Base-by-base conservation (phyloP, 2,113 vertebrate genomes). In the Capreolus pygargus region DNA sequence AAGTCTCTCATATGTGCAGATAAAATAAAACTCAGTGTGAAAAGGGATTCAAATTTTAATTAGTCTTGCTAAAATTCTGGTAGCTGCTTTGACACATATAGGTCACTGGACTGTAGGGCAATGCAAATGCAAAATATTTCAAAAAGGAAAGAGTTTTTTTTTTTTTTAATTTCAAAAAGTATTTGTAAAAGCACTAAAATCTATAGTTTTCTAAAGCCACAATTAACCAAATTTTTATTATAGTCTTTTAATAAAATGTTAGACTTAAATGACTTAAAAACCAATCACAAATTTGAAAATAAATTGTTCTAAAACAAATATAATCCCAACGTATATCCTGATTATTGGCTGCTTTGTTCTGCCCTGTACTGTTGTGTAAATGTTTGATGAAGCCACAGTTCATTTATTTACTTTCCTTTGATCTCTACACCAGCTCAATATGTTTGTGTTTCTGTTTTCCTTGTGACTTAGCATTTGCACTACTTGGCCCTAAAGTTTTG, bases 381-480 rank as follows among this genome's bases (percentile, higher is more conserved):
- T 98, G 95, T 98, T 98, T 98, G 97, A 98, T 85, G 95, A 89
- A 96, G 67, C 84, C 19, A 19, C 61, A 23, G 54, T 89, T 97
- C 27, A 70, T 78, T 78, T 94, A 0, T 6, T 97, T 89, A 94
- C 58, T 97, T 98, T 97, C 76, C 96, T 98, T 95, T 95, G 92
- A 97, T 97, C 21, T 95, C 92, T 0, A 57, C 0, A 64, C 27
- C 45, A n/a, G 55, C 87, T 91, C 93, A 86, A 97, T 95, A 76
- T 64, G 89, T 33, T 95, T 97, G 10, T 86, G 1, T 94, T 97
- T 96, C 95, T 97, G 86, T 91, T 98, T 97, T 94, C 79, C 61
- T 43, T 90, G 30, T 0, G 28, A 97, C 60, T 86, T 96, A 61
- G 17, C 9, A 16, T 74, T 98, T 91, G 54, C 83, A n/a, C 45